Evolutionary conservation across 2,888 invertebrate species (phyloP), one percentile per base, ranked within the genome.

Genomic region (Eustalomyia histrio): DNA sequence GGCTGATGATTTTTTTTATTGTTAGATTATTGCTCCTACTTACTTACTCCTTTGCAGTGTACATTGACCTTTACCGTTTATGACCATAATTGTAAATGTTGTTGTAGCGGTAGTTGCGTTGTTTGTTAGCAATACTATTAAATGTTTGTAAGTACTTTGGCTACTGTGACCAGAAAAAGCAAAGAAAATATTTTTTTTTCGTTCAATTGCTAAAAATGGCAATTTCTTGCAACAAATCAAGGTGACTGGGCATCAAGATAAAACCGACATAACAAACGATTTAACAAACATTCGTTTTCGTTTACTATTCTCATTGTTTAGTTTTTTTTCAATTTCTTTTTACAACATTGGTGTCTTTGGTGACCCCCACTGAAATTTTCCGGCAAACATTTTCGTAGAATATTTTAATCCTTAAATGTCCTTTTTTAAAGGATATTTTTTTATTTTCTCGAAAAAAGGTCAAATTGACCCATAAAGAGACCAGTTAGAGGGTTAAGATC

Each of bases 231-330:
- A 88, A 88, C 89, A 88, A 88, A 89, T 89, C 89, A 88, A 88
- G 88, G 88, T 88, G 89, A 88, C 88, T 87, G 87, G 87, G 86
- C 88, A 88, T 89, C 88, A 87, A 88, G 88, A 88, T 88, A 88
- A 88, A 88, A 71, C 58, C 65, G 88, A 87, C 88, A 88, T 88
- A 88, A 88, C 87, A 88, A 88, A 88, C 88, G 89, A 88, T 88
- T 88, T 87, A 80, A 75, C 82, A 79, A 84, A 79, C 67, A 72
- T 81, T 81, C 76, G 69, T 80, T 80, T 80, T 80, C 73, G 39
- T 76, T 80, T 80, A 53, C 29, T 52, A 74, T 81, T 76, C 76
- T 76, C 73, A 74, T 69, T 73, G 76, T 74, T 72, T 69, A 24
- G 39, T 12, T 50, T 17, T 8, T 63, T 16, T 57, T 33, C 18